Evolutionary conservation across 2,113 vertebrate species (phyloP).

Genomic region (Tonatia bakeri): DNA sequence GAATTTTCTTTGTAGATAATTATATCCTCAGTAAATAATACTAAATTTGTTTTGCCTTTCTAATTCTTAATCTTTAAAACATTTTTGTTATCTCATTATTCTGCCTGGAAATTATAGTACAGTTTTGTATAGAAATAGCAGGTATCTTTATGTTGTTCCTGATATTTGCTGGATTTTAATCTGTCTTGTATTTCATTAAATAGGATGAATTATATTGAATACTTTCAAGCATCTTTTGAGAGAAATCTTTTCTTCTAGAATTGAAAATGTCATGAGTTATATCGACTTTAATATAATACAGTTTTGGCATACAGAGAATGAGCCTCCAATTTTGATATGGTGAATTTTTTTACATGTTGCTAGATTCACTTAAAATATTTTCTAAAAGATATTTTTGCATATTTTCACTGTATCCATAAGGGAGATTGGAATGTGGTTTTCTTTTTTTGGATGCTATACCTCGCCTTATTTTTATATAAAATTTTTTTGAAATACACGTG

Average conservation of each 20-base stretch:
- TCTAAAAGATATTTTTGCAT: background rate
- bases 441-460: background rate
- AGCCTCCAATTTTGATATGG: background rate
- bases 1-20: background rate
- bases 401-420: background rate
- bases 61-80: background rate
- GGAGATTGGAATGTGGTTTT: background rate
- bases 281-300: background rate
- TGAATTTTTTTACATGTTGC: background rate
- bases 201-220: background rate
- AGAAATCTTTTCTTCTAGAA: background rate
- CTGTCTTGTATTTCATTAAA: background rate
- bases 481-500: background rate
- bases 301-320: background rate
- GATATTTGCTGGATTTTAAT: background rate
- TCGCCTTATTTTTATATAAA: background rate
- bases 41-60: constrained; percentile 4
- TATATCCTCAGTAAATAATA: background rate
- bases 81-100: background rate
- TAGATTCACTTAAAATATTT: background rate
- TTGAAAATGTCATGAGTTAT: background rate
- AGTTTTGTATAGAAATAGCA: constrained; percentile 3
- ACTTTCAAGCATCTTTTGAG: background rate
- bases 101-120: background rate
- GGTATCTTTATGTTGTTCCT: background rate